Evolutionary conservation across 2,113 vertebrate species (phyloP), one percentile per base, ranked within the genome.

Genomic region (Hippocampus zosterae): DNA sequence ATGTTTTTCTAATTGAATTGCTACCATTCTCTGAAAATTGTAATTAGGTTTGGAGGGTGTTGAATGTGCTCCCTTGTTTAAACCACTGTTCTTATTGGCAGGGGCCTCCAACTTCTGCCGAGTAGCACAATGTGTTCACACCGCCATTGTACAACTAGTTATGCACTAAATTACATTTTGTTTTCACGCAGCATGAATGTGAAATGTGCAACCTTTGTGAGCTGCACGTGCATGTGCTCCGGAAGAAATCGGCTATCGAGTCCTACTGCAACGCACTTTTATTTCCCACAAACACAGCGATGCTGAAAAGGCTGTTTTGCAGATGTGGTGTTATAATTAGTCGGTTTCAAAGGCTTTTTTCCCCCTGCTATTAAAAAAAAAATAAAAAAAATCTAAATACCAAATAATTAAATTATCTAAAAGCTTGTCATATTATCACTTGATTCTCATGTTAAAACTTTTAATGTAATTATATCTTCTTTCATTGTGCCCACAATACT

Each of bases 1-100:
- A 63, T 1, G 61, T 63, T 42, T 41, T 41, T 42, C 21, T 63
- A 63, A 63, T 63, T 63, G n/a, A 63, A 63, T 42, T 42, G 61
- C 40, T 40, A 40, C 16, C 6, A 12, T 41, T 21, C 18, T 9
- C 8, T 12, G 33, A 21, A 42, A 11, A n/a, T 42, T 42, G 11
- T 64, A 44, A 64, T 25, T 11, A 64, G 21, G n/a, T 42, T 42
- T 64, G 57, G 40, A 25, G 19, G 44, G 62, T 15, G 62, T 37
- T 23, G 40, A 44, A 12, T 21, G 40, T 15, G 61, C 40, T 41
- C 6, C n/a, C 2, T 7, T 27, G 11, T 27, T 25, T 37, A 6
- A 23, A 15, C 55, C 5, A 12, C 5, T 57, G 55, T 57, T 57
- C 23, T 57, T 57, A 13, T 29, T 13, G 23, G 23, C 55, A 29